Conservation (phyloP, 2,888 invertebrate genomes). For the Melipona beecheii region DNA sequence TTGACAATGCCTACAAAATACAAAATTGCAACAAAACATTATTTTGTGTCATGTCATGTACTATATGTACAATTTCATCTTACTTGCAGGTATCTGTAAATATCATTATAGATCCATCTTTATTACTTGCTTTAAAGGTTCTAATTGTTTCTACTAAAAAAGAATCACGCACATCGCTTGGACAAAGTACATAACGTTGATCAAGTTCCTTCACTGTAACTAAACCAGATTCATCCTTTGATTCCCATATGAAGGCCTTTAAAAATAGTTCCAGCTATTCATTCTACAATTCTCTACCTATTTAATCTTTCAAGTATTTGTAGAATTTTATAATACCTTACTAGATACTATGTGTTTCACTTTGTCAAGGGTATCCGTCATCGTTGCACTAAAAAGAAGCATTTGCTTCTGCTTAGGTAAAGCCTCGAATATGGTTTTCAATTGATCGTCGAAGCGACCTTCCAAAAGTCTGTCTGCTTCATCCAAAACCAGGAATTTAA, state of each 20-base stretch:
- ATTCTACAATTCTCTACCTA: not conserved
- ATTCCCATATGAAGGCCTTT: slow-evolving; percentile 84
- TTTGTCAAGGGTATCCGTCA: slow-evolving; percentile 92
- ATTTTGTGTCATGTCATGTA: not conserved
- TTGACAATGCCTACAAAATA: slow-evolving; percentile 91
- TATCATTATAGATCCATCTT: slow-evolving; percentile 94
- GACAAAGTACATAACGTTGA: slow-evolving; percentile 96
- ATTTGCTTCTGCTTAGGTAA: slow-evolving; percentile 93
- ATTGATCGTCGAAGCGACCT: slow-evolving; percentile 93
- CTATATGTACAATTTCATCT: slow-evolving; percentile 70
- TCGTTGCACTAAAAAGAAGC: slow-evolving; percentile 97
- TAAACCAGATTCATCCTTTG: slow-evolving; percentile 88
- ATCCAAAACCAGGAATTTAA: slow-evolving; percentile 96
- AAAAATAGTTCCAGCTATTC: slow-evolving; percentile 1
- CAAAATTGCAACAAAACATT: not conserved
- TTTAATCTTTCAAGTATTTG: not conserved
- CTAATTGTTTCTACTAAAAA: slow-evolving; percentile 93
- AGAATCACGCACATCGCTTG: slow-evolving; percentile 95
- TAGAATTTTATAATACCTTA: slow-evolving; percentile 84
- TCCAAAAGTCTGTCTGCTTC: slow-evolving; percentile 96
- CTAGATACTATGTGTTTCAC: slow-evolving; percentile 87
- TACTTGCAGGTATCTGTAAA: slow-evolving; percentile 98
- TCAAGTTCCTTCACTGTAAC: slow-evolving; percentile 95
- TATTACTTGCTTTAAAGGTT: slow-evolving; percentile 90
- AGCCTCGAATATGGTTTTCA: slow-evolving; percentile 91